phyloP scores from a whole-genome alignment of 2,888 invertebrate genomes.

The Unio delphinus region DNA sequence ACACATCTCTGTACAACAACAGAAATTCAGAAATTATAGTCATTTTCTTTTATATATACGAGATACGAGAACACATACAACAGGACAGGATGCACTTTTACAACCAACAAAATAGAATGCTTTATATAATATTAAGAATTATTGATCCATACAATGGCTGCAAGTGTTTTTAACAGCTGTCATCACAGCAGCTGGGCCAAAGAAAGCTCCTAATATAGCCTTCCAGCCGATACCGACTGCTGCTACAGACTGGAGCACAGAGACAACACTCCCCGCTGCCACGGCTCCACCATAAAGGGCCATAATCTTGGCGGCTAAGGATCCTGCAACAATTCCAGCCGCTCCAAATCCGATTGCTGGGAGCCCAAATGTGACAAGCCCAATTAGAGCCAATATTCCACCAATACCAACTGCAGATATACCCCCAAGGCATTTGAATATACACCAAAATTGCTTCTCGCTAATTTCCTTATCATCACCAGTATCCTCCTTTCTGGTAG shows the following conservation, averaged over 20 bases:
- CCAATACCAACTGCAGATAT: not conserved
- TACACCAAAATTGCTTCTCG: conserved; percentile 2
- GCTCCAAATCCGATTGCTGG: not conserved
- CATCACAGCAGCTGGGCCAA: not conserved
- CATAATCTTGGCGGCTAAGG: not conserved
- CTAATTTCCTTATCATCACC: not conserved
- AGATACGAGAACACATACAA: no score
- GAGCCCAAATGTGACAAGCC: not conserved
- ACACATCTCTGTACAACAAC: no score
- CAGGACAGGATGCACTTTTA: no score
- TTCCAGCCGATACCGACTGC: not conserved
- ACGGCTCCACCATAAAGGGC: not conserved
- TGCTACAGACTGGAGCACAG: not conserved
- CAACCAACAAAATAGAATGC: no score
- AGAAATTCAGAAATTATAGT: no score
- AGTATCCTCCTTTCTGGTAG: no score
- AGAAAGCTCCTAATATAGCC: not conserved
- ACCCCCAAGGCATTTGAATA: conserved; percentile 5
- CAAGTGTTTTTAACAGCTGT: conserved; percentile 1
- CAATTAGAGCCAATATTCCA: not conserved
- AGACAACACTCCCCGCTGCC: not conserved
- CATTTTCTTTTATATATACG: no score
- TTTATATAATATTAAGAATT: no score
- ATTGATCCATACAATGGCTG: not conserved
- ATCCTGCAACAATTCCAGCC: not conserved